phyloP scores from a whole-genome alignment of 2,113 vertebrate species.

The Sciurus niger region DNA sequence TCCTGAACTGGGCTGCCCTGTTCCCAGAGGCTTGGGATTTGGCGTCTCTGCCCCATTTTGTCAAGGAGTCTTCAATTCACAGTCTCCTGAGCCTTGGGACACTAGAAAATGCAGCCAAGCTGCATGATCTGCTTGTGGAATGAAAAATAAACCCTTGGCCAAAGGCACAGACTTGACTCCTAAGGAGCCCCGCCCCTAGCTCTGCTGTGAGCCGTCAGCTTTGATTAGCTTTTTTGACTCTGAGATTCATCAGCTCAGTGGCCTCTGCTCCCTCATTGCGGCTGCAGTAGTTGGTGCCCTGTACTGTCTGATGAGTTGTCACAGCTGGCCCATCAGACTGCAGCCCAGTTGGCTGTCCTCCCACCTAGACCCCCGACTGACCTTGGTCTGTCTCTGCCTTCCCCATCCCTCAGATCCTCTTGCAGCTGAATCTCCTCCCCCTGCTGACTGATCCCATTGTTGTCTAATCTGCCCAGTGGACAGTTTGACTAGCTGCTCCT shows the following conservation, averaged over 20 bases:
- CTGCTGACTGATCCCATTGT: constrained; percentile 67
- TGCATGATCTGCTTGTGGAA: background rate
- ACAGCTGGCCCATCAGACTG: constrained; percentile 46
- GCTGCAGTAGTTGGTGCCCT: constrained; percentile 50
- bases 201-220: constrained; percentile 59
- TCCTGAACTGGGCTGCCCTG: background rate
- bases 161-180: background rate
- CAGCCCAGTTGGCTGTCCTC: constrained; percentile 31
- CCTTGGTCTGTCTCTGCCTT: constrained; percentile 72
- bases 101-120: constrained; percentile 39
- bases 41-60: background rate
- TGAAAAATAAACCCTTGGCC: constrained; percentile 50
- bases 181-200: background rate
- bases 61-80: constrained; percentile 62
- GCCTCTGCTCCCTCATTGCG: background rate
- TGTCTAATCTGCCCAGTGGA: constrained; percentile 65
- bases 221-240: constrained; percentile 73
- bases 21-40: background rate
- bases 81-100: background rate
- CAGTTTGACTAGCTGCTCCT: constrained; percentile 76
- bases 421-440: background rate
- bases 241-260: background rate
- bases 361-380: constrained; percentile 2
- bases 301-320: constrained; percentile 69
- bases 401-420: background rate